Evolutionary conservation across 2,888 invertebrate species (phyloP).

Genomic region (Drosophila kambysellisi): DNA sequence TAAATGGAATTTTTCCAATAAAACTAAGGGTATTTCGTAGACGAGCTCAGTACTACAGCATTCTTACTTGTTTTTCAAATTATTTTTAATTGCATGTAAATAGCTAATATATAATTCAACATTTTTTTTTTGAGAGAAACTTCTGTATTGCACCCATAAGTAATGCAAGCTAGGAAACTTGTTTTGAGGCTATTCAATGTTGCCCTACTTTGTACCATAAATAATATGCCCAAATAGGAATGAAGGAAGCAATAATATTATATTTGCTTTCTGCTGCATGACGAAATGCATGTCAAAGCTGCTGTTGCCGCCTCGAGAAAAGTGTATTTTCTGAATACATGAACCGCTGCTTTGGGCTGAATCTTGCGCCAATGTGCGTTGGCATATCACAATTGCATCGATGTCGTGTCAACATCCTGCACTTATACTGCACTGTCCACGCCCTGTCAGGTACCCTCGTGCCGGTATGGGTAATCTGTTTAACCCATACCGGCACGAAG

Average conservation of each 20-base stretch:
- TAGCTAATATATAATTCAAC: too few species aligned
- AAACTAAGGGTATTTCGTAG: too few species aligned
- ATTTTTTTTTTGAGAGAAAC: background rate
- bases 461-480: conserved; percentile 23
- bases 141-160: background rate
- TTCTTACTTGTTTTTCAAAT: too few species aligned
- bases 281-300: conserved; percentile 20
- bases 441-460: conserved; percentile 68
- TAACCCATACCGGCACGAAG: conserved; percentile 27
- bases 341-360: conserved; percentile 21
- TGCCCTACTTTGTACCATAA: background rate
- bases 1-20: too few species aligned
- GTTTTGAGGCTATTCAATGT: background rate
- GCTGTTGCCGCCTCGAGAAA: conserved; percentile 1
- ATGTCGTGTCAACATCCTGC: conserved; percentile 43
- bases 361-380: conserved; percentile 31
- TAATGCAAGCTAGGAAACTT: background rate
- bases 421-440: conserved; percentile 49
- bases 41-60: too few species aligned
- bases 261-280: background rate
- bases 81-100: background rate
- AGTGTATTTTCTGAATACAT: conserved; percentile 19
- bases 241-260: background rate
- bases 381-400: conserved; percentile 58
- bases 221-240: background rate